Conservation (phyloP, 53 echinoderm and acorn worm species). For the Apostichopus leukothele region DNA sequence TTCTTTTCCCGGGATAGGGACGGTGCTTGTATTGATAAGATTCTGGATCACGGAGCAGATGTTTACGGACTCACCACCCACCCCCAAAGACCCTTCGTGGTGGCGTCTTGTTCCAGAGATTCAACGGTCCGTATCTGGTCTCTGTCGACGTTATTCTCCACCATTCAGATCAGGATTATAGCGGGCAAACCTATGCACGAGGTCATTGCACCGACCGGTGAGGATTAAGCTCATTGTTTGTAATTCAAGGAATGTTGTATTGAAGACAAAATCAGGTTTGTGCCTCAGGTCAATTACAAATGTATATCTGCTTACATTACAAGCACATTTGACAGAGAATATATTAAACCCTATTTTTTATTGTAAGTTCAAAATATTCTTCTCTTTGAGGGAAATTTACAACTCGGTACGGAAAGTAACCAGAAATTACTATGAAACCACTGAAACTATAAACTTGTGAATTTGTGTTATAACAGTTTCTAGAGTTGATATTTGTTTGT, state of each 20-base stretch:
- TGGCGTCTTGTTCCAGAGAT: constrained; percentile 94
- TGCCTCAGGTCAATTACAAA: background rate
- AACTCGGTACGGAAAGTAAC: too few species aligned
- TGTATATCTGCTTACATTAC: too few species aligned
- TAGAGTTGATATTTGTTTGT: too few species aligned
- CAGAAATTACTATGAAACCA: too few species aligned
- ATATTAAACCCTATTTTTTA: too few species aligned
- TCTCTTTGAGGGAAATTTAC: too few species aligned
- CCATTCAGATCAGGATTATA: constrained; percentile 81
- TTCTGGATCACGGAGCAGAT: constrained; percentile 96
- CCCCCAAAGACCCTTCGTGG: constrained; percentile 79
- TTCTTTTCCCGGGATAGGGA: constrained; percentile 63
- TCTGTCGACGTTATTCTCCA: constrained; percentile 69
- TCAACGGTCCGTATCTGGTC: constrained; percentile 97
- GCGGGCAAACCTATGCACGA: constrained; percentile 83
- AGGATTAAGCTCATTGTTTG: background rate
- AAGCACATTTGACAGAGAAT: too few species aligned
- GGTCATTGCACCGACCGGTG: constrained; percentile 80
- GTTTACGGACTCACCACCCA: constrained; percentile 96
- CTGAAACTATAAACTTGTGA: too few species aligned
- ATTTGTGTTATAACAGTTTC: too few species aligned
- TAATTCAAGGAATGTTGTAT: too few species aligned
- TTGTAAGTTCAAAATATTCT: too few species aligned
- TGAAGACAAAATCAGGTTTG: too few species aligned
- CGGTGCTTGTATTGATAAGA: constrained; percentile 91